phyloP scores from a whole-genome alignment of 2,113 vertebrate species.

The Stigmatopora argus region DNA sequence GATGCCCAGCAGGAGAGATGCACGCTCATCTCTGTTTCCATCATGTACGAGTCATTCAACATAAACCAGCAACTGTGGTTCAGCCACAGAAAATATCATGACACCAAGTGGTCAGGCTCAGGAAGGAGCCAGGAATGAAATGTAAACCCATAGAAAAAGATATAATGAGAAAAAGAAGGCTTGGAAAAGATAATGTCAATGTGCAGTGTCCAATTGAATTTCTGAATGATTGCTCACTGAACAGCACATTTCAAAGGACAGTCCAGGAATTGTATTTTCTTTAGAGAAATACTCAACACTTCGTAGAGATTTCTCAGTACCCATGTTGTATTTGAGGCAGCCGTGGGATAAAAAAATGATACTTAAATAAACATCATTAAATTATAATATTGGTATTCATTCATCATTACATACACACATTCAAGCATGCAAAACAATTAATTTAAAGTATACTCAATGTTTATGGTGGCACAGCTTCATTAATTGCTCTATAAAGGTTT shows the following conservation, averaged over 20 bases:
- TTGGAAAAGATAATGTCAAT: constrained; percentile 14
- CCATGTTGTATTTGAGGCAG: background rate
- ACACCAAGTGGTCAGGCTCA: constrained; percentile 8
- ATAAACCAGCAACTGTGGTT: constrained; percentile 17
- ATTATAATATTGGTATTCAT: background rate
- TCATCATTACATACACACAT: no score
- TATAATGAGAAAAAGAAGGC: constrained; percentile 9
- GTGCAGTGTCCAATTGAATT: constrained; percentile 3
- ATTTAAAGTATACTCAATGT: background rate
- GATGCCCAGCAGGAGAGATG: constrained; percentile 31
- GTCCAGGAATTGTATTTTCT: background rate
- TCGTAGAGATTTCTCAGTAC: background rate
- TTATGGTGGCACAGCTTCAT: background rate
- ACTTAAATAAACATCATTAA: no score
- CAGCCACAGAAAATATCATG: constrained; percentile 7
- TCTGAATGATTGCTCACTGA: constrained; percentile 17
- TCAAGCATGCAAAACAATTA: background rate
- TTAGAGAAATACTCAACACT: background rate
- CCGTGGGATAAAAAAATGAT: background rate
- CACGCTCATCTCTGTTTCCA: constrained; percentile 26
- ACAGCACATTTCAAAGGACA: constrained; percentile 10
- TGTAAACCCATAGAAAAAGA: background rate
- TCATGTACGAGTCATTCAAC: constrained; percentile 14
- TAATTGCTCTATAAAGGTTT: background rate
- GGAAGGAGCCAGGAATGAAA: background rate